Base-by-base conservation (phyloP, 1,140 invertebrate species). In the Papilio machaon region DNA sequence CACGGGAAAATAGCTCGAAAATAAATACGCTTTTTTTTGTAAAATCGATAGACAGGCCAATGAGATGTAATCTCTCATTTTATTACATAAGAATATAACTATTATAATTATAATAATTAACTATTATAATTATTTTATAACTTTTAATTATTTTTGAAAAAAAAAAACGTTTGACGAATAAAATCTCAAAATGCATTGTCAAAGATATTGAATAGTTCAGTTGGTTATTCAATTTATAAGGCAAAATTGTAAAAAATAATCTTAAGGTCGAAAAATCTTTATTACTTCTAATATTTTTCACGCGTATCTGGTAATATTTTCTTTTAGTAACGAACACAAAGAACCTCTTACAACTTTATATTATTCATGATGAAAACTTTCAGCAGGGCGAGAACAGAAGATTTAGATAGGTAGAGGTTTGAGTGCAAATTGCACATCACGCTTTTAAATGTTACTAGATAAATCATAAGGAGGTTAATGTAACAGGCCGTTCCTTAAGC, bases 331-430 rank as follows among this genome's bases (percentile, higher is more conserved):
- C 19, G 10, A 64, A 64, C 64, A 70, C 23, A 70, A 70, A 70
- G 64, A 70, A 35, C 23, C 23, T 35, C 64, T 70, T 70, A 67
- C 64, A 70, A 70, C 64, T 70, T 70, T 70, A 70, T 70, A 35
- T 38, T 70, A 70, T 70, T 38, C 64, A 30, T 70, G 64, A 30
- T 70, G 64, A 38, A 64, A 70, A 70, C 64, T 70, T 70, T 70
- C 64, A 70, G 10, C 30, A 13, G 23, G 10, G 60, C 64, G 64
- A 38, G 13, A 15, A 19, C 19, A 60, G 54, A 64, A 70, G 23
- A 35, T 35, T 67, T 23, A 67, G 35, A 11, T 35, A 13, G 54
- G 17, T 8, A 8, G 60, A 67, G 60, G 64, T 70, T 70, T 70
- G 30, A 15, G 13, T 38, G 30, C 6, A 70, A 38, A 30, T 64